Percentiles rank a stretch among this genome's conserved stretches.
Conservation (phyloP, 2,888 invertebrate species). For the Julus scandinavius region DNA sequence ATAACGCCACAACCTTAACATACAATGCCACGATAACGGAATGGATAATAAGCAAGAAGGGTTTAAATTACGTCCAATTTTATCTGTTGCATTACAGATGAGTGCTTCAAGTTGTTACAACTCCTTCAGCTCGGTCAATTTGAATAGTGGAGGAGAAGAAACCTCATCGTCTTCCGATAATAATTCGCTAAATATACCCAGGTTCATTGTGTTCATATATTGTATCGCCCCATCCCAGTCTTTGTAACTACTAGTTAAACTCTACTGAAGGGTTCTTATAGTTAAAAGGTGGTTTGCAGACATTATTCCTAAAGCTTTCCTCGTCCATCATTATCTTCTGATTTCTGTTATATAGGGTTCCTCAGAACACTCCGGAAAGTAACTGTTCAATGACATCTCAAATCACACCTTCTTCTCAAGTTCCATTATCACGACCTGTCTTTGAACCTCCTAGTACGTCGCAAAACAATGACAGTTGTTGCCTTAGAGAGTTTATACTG, state of each 20-base stretch:
- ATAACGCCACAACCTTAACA: too few relatives aligned
- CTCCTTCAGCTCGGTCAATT: background rate
- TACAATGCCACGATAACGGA: too few relatives aligned
- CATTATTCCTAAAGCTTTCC: background rate
- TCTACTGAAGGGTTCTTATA: background rate
- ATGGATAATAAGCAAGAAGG: too few relatives aligned
- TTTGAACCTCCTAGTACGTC: background rate
- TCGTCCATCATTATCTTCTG: background rate
- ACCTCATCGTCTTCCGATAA: constrained; percentile 15
- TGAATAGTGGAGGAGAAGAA: constrained; percentile 40
- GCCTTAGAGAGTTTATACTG: background rate
- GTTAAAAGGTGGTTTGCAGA: constrained; percentile 1
- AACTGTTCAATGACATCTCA: background rate
- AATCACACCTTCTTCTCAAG: background rate
- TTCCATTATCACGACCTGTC: background rate
- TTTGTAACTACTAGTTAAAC: background rate
- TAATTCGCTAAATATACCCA: background rate
- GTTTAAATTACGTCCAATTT: background rate
- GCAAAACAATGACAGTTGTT: background rate
- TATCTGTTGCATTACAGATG: background rate
- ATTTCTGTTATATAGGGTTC: constrained; percentile 15
- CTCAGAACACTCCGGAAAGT: constrained; percentile 32
- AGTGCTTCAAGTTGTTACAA: background rate
- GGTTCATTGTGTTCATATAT: background rate
- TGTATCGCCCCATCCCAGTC: background rate